Evolutionary conservation across 2,113 vertebrate genomes (phyloP).

Genomic region (Columba livia): DNA sequence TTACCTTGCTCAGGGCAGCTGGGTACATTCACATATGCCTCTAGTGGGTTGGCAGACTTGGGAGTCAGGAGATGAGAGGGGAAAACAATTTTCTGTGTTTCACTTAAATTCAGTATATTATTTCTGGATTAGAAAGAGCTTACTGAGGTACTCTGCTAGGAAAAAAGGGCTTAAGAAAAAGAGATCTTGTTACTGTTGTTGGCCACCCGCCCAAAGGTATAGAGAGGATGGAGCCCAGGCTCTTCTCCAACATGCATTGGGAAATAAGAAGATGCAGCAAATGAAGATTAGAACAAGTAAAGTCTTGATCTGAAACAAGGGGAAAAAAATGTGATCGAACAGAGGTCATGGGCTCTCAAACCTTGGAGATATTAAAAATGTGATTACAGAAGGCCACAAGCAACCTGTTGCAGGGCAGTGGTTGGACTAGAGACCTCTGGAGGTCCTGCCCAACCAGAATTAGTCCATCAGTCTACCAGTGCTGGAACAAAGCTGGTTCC

Average conservation of each 20-base stretch:
- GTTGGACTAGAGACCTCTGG: background rate
- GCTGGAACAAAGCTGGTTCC: background rate
- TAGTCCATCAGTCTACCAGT: background rate
- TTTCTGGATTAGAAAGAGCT: background rate
- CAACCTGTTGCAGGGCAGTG: background rate
- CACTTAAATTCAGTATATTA: background rate
- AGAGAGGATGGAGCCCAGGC: background rate
- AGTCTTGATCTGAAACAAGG: background rate
- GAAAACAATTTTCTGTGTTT: background rate
- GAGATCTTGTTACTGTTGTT: background rate
- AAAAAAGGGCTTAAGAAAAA: background rate
- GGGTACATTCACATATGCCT: background rate
- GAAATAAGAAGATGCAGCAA: background rate
- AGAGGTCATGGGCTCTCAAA: background rate
- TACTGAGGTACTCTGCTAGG: accelerated
- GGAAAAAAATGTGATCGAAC: background rate
- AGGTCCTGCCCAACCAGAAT: background rate
- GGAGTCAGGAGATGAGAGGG: background rate
- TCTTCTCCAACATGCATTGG: accelerated
- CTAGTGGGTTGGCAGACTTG: background rate
- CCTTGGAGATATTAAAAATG: background rate
- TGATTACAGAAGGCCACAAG: background rate
- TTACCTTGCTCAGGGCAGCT: background rate
- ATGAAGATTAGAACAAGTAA: background rate
- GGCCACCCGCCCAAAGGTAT: accelerated